Evolutionary conservation across 2,888 invertebrate species (phyloP), one percentile per base, ranked within the genome.

Genomic region (Volucella inflata): DNA sequence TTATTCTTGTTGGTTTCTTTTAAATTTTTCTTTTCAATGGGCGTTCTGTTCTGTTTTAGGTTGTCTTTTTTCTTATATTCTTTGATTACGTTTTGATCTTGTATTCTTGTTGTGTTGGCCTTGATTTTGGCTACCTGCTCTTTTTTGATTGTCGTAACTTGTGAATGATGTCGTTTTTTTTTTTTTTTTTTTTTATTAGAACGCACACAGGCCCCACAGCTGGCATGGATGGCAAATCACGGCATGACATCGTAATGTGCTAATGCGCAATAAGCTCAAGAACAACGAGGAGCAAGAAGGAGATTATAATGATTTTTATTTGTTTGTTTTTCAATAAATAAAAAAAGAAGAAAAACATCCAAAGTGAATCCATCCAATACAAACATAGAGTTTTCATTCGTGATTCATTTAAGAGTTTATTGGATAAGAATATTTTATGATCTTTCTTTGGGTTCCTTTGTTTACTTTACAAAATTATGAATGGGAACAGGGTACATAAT

Each of bases 181-280:
- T 16, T 30, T 48, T 48, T n/a, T 59, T 48, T 38, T 17, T 16
- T 70, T 16, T 42, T 51, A 12, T 21, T 62, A 44, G 51, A 62
- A 62, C 59, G 38, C 40, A 59, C 1, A 21, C 21, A 21, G 0
- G 4, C 30, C 30, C 8, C 42, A 60, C 60, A 60, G 77, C 77
- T 77, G 70, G 21, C 70, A 44, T 36, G 9, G 30, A 40, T 30
- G 30, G 30, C 4, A 30, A 30, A 30, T 30, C 30, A 30, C 6
- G 30, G 30, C 30, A 65, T 40, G 59, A 48, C 3, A 14, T 14
- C 2, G 48, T 48, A 8, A 17, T 67, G 53, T 36, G 21, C 42
- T 68, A 68, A 68, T 76, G 68, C 76, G 76, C 68, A 60, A 53
- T 76, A 60, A 60, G 68, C 53, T 76, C 36, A 38, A 48, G 16